Evolutionary conservation across 2,113 vertebrate species (phyloP).

Genomic region (Scomber japonicus): DNA sequence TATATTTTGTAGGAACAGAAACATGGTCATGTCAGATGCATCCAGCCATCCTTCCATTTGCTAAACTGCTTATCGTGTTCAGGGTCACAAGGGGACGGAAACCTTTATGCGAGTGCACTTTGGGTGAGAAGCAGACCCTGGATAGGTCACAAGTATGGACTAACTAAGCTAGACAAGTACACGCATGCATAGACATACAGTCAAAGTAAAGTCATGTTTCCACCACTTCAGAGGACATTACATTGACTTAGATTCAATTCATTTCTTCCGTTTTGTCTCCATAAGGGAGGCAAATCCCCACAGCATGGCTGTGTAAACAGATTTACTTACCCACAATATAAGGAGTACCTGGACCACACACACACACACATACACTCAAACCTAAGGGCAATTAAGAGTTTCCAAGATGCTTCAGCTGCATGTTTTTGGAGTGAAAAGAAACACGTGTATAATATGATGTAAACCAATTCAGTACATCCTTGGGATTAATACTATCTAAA

Average conservation of each 20-base stretch:
- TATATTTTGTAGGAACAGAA: slow-evolving; percentile 35
- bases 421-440: background rate
- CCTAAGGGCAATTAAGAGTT: background rate
- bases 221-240: too few relatives aligned
- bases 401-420: background rate
- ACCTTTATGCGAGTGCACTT: background rate
- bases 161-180: background rate
- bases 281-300: too few relatives aligned
- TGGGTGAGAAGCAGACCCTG: background rate
- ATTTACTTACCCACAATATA: too few relatives aligned
- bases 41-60: slow-evolving; percentile 27
- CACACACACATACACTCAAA: too few relatives aligned
- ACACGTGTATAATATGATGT: too few relatives aligned
- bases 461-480: too few relatives aligned
- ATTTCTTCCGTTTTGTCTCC: too few relatives aligned
- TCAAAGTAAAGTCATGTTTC: too few relatives aligned
- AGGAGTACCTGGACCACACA: too few relatives aligned
- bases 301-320: too few relatives aligned
- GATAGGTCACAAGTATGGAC: background rate
- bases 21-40: slow-evolving; percentile 34
- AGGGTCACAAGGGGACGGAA: background rate
- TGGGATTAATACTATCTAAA: too few relatives aligned
- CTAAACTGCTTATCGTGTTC: slow-evolving; percentile 22
- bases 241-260: too few relatives aligned
- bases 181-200: background rate